Evolutionary conservation across 2,888 invertebrate genomes (phyloP).

Genomic region (Ditylenchus weischeri): DNA sequence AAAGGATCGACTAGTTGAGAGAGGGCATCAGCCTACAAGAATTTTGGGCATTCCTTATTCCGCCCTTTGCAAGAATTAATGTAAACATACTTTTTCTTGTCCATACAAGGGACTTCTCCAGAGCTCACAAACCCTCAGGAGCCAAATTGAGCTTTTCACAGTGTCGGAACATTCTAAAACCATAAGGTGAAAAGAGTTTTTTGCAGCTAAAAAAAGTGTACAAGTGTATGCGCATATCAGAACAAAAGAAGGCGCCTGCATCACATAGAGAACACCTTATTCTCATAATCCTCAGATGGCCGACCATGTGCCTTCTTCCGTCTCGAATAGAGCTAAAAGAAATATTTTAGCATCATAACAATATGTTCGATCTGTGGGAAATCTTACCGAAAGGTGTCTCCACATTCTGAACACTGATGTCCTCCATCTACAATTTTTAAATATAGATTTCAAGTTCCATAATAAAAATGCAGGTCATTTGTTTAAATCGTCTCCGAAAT

Average conservation of each 20-base stretch:
- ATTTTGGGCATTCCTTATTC: background rate
- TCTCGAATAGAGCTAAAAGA: slow-evolving; percentile 13
- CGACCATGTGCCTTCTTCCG: slow-evolving; percentile 41
- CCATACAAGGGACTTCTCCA: slow-evolving; percentile 34
- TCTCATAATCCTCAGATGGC: slow-evolving; percentile 39
- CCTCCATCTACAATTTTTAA: slow-evolving; percentile 25
- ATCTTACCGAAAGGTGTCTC: slow-evolving; percentile 21
- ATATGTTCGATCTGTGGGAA: background rate
- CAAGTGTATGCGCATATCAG: slow-evolving; percentile 34
- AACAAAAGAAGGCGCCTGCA: slow-evolving; percentile 37
- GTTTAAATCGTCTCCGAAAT: too few species aligned
- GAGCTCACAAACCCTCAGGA: slow-evolving; percentile 25
- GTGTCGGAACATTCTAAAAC: slow-evolving; percentile 36
- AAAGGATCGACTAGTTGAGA: slow-evolving; percentile 33
- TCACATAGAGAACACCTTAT: slow-evolving; percentile 39
- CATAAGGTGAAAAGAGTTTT: background rate
- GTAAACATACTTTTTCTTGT: slow-evolving; percentile 19
- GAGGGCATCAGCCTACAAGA: slow-evolving; percentile 33
- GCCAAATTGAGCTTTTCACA: slow-evolving; percentile 37
- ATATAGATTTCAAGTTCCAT: too few species aligned
- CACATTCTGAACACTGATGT: slow-evolving; percentile 37
- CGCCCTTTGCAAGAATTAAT: background rate
- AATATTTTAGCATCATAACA: background rate
- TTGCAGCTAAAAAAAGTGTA: background rate
- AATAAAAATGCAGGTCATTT: too few species aligned